Evolutionary conservation across 2,888 invertebrate genomes (phyloP), one percentile per base, ranked within the genome.

Genomic region (Leucophora obtusa): DNA sequence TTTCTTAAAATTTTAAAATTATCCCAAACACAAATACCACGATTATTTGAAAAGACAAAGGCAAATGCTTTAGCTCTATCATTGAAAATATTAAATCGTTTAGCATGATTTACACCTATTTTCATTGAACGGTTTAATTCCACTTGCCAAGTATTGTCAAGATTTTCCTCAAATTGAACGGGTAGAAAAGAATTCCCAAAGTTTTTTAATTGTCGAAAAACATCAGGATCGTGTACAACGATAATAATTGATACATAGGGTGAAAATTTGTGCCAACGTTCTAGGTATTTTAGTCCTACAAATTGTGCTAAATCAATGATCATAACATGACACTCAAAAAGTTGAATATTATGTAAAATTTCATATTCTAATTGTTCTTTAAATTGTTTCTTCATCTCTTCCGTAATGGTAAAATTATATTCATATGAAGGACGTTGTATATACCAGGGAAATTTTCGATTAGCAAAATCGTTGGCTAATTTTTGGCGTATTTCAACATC

Each of bases 181-280:
- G 86, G 82, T 0, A 83, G 77, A 38, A 88, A 85, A 2, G 77
- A 80, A 4, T 24, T 11, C 0, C 83, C 53, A 10, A 86, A 76
- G n/a, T 85, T 70, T 63, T 83, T 76, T 10, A 88, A 14, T 7
- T 84, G 84, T 0, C 84, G 82, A 68, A 84, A 83, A 14, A 87
- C 82, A 0, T 82, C 70, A 0, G 79, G 71, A 75, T 86, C 85
- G 10, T 87, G 89, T 6, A 86, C 84, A 10, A 86, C 38, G 0
- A 79, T 85, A 14, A 88, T 51, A 50, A 89, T 82, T 53, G 85
- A 84, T 2, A 83, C 83, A 69, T 85, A 89, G 0, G 83, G 82
- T 1, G 85, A 83, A 54, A 87, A 88, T 60, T 88, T 88, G 0
- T 85, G 62, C 88, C 88, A 88, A n/a, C 87, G 83, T 11, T 83